Evolutionary conservation across 2,797 vertebrate genomes (phyloP), one percentile per base, ranked within the genome.

Genomic region (Percopsis omiscomaycus): DNA sequence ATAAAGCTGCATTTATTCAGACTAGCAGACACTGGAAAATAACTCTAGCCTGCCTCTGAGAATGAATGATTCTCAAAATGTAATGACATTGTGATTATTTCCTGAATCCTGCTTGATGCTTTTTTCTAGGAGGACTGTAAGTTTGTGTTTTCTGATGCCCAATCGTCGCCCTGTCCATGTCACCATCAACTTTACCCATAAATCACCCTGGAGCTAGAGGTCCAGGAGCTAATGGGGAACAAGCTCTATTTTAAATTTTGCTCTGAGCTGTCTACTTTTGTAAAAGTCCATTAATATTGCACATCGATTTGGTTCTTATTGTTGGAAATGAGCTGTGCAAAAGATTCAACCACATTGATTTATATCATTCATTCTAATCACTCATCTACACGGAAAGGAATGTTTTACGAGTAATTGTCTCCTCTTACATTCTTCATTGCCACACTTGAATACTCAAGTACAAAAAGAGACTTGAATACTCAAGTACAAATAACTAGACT

Each of bases 191-290:
- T 50, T 30, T 29, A 59, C 14, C 62, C 69, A 74, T 82, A 77
- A 77, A 82, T 82, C 80, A 82, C 9, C 53, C 51, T 56, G 27
- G 61, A 72, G 65, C 30, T 50, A 64, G 61, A 64, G 73, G 57
- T 64, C 59, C 60, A 55, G 32, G 72, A 73, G 77, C 71, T 79
- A 75, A 77, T 73, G 69, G 63, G 57, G 60, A 65, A 75, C 64
- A 69, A 72, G 71, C 57, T 59, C 55, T 64, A 54, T 73, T 77
- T 82, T 72, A 60, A 67, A 68, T 42, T 72, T 77, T 58, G 57
- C 64, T 69, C 59, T 59, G 60, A 76, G 72, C 64, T 59, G 52
- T 74, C 66, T 73, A 62, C 58, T 52, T 62, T 54, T 51, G 68
- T 65, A 55, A 63, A 64, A 55, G 61, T 42, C 65, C 65, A 72